Percentiles rank a stretch among this genome's conserved stretches.
These are phyloP conservation scores for Bubo scandiacus DNA, from an alignment of 2,113 vertebrate species.

Conservation along the genomic window DNA sequence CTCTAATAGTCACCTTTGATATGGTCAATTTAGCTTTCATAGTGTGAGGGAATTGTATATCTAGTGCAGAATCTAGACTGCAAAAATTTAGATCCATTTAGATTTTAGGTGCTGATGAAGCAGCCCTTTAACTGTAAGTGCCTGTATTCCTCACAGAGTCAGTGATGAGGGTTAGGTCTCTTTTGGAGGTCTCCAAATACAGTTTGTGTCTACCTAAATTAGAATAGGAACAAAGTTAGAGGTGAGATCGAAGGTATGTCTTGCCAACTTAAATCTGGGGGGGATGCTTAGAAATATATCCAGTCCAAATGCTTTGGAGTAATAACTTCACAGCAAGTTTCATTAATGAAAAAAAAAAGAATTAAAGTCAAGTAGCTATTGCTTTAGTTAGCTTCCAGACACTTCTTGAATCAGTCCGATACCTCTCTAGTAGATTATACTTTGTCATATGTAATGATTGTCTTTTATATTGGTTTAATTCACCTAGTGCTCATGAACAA, in stretches of 20 bases:
- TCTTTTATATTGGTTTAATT: not conserved
- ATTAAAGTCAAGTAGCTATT: not conserved
- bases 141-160: not conserved
- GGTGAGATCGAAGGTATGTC: not conserved
- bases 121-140: not conserved
- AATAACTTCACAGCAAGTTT: not conserved
- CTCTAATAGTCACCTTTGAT: not conserved
- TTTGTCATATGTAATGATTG: not conserved
- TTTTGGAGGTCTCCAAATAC: not conserved
- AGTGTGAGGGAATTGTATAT: not conserved
- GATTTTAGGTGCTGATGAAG: not conserved
- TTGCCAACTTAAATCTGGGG: not conserved
- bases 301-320: not conserved
- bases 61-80: not conserved
- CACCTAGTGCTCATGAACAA: not conserved
- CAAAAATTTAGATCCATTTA: not conserved
- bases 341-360: not conserved
- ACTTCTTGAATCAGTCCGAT: not conserved
- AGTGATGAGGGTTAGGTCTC: not conserved
- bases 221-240: not conserved
- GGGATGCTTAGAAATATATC: not conserved
- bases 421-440: not conserved
- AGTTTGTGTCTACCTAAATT: not conserved
- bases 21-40: not conserved
- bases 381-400: not conserved